Conservation (phyloP, 2,113 vertebrate species). For the Aspiorhynchus laticeps region DNA sequence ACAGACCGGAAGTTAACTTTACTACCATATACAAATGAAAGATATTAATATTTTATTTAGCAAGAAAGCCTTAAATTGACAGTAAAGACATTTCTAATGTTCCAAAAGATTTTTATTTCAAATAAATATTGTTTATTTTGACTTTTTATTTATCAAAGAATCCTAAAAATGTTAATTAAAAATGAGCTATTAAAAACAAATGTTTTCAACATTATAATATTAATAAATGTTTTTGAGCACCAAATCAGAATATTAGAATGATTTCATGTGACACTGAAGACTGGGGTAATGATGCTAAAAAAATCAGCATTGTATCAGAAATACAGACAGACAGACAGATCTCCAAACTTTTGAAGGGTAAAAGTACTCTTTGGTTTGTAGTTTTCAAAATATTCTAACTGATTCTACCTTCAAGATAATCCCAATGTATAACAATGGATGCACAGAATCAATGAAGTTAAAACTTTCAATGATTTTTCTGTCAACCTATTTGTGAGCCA, state of each 20-base stretch:
- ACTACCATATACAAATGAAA: too few species aligned
- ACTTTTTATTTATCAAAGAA: neutral
- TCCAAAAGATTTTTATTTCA: too few species aligned
- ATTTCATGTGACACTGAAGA: neutral
- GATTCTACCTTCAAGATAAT: neutral
- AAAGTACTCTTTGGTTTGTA: neutral
- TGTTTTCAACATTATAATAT: neutral
- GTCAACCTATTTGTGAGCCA: neutral
- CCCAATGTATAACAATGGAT: neutral
- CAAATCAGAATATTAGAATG: neutral
- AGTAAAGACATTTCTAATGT: too few species aligned
- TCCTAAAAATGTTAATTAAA: neutral
- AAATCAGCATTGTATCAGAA: neutral
- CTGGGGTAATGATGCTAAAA: neutral
- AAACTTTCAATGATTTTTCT: neutral
- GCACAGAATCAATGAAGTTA: neutral
- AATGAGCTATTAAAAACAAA: neutral
- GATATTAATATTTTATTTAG: too few species aligned
- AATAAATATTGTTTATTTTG: too few species aligned
- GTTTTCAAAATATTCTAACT: neutral
- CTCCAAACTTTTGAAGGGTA: too few species aligned
- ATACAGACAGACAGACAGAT: neutral
- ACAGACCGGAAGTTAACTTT: too few species aligned
- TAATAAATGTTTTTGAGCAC: neutral
- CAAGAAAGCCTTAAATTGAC: too few species aligned